Conservation (phyloP, 2,888 invertebrate species). For the Phortica magna region DNA sequence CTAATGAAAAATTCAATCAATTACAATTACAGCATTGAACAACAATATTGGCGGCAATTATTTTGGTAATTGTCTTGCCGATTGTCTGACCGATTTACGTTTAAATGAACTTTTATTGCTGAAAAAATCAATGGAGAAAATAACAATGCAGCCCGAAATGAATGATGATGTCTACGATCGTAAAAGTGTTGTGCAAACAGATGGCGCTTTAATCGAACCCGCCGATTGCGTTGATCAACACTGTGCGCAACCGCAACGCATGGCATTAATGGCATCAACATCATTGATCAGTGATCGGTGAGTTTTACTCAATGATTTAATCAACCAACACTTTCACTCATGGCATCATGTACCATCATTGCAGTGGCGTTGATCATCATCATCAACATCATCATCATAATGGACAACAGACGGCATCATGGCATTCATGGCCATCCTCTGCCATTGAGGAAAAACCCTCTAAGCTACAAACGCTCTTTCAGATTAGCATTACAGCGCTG, state of each 20-base stretch:
- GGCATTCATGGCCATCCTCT: conserved; percentile 32
- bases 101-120: conserved; percentile 84
- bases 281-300: conserved; percentile 60
- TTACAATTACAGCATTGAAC: conserved; percentile 42
- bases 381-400: conserved; percentile 26
- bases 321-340: background rate
- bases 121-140: conserved; percentile 69
- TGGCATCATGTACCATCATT: background rate
- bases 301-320: background rate
- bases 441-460: conserved; percentile 78
- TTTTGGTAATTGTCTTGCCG: conserved; percentile 79
- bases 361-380: conserved; percentile 36
- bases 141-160: background rate
- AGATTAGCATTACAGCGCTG: conserved; percentile 87
- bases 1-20: background rate
- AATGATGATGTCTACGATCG: background rate
- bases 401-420: background rate
- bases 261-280: conserved; percentile 66
- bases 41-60: conserved; percentile 42
- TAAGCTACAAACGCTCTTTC: conserved; percentile 87
- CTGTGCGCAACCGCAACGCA: conserved; percentile 47
- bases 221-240: background rate
- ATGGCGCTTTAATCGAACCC: background rate
- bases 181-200: background rate
- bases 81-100: conserved; percentile 83